Evolutionary conservation across 35 echinoderm and acorn worm species (phyloP).

Genomic region (Hemicentrotus pulcherrimus): DNA sequence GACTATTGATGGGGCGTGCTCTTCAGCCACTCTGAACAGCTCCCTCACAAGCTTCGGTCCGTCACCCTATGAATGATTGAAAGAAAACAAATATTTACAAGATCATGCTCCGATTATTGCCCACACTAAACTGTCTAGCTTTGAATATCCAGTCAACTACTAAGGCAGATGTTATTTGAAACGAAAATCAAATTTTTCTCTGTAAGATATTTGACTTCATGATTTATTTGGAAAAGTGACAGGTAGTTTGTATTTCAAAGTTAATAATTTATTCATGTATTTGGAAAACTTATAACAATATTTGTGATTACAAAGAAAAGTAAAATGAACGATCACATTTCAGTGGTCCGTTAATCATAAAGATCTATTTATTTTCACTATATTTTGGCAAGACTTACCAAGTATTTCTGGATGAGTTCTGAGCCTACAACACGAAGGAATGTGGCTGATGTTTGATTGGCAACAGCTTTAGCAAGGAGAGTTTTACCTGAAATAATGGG

Average conservation of each 20-base stretch:
- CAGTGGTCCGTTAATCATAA: too few relatives aligned
- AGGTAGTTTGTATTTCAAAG: background rate
- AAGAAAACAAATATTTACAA: background rate
- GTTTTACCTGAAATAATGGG: slow-evolving; percentile 77
- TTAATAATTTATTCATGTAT: background rate
- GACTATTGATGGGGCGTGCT: slow-evolving; percentile 96
- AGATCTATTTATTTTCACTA: too few relatives aligned
- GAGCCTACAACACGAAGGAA: slow-evolving; percentile 97
- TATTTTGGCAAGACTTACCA: slow-evolving; percentile 66
- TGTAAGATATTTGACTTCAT: background rate
- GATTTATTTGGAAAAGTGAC: background rate
- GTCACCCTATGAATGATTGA: slow-evolving; percentile 74
- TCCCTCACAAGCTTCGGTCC: slow-evolving; percentile 96
- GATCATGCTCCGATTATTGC: background rate
- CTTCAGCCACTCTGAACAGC: slow-evolving; percentile 96
- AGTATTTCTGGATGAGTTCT: slow-evolving; percentile 99
- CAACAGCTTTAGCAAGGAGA: slow-evolving; percentile 95
- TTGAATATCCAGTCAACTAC: background rate
- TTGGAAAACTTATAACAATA: background rate
- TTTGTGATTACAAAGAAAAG: background rate
- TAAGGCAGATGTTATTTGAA: background rate
- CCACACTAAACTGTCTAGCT: background rate
- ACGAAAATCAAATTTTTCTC: background rate
- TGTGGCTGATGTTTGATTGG: slow-evolving; percentile 98
- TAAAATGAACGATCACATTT: background rate